phyloP scores from a whole-genome alignment of 2,113 vertebrate genomes.

The Hippopotamus amphibius region DNA sequence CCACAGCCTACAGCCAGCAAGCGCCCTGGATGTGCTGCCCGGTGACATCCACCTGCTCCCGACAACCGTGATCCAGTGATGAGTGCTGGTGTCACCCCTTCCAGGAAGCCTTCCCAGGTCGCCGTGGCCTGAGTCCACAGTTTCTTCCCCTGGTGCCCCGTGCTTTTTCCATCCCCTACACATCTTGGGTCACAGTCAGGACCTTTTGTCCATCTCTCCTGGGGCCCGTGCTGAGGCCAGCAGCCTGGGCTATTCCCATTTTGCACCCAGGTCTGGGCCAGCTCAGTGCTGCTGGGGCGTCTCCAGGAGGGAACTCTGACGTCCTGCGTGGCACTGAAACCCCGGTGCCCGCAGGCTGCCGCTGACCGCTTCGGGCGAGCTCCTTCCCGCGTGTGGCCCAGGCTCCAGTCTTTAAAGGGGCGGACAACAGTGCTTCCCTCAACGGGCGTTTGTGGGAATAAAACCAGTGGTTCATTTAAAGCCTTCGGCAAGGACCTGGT shows the following conservation, averaged over 20 bases:
- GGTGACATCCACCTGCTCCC: accelerated
- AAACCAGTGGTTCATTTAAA: accelerated
- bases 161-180: background rate
- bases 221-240: accelerated
- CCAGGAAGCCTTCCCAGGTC: background rate
- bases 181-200: accelerated
- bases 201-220: accelerated
- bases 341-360: accelerated
- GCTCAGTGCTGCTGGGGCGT: background rate
- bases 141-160: background rate
- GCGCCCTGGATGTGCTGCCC: accelerated
- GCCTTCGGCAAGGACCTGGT: background rate
- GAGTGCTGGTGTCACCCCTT: accelerated
- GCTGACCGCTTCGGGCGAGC: background rate
- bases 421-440: background rate
- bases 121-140: accelerated
- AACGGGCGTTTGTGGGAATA: background rate
- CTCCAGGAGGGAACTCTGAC: accelerated
- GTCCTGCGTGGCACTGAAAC: background rate
- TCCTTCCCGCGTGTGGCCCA: accelerated
- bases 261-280: background rate
- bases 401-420: too few species aligned
- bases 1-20: accelerated
- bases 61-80: accelerated
- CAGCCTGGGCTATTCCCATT: background rate